Evolutionary conservation across 2,888 invertebrate genomes (phyloP).

Genomic region (Conomelus anceps): DNA sequence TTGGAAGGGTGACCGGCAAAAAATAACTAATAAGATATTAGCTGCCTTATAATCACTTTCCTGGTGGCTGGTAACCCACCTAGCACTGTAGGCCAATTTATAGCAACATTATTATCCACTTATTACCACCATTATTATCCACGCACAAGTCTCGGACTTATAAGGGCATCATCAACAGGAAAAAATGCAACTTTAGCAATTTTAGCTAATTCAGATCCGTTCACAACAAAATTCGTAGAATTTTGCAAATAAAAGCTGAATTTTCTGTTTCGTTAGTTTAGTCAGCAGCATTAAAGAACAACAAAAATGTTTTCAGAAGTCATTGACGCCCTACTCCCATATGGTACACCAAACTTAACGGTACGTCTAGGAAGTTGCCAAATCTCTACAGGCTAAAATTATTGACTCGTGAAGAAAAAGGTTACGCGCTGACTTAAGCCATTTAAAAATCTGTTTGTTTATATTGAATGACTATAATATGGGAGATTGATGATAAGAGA

Average conservation of each 20-base stretch:
- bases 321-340: background rate
- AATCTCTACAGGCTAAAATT: background rate
- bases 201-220: too few relatives aligned
- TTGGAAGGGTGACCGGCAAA: too few relatives aligned
- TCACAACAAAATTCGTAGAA: too few relatives aligned
- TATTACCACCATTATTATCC: too few relatives aligned
- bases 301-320: background rate
- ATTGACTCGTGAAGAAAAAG: background rate
- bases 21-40: too few relatives aligned
- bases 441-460: background rate
- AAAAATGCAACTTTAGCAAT: too few relatives aligned
- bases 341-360: background rate
- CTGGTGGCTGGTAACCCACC: too few relatives aligned
- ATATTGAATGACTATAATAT: background rate
- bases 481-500: background rate
- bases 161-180: too few relatives aligned
- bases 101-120: too few relatives aligned
- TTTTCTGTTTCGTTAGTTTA: background rate
- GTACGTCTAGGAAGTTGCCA: background rate
- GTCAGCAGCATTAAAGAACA: background rate
- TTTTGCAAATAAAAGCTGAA: background rate
- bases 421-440: background rate
- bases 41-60: too few relatives aligned
- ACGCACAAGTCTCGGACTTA: too few relatives aligned
- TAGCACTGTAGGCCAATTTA: too few relatives aligned